These are phyloP conservation scores for Alentia gelatinosa DNA, from an alignment of 2,888 invertebrate species.

Conservation along the genomic window DNA sequence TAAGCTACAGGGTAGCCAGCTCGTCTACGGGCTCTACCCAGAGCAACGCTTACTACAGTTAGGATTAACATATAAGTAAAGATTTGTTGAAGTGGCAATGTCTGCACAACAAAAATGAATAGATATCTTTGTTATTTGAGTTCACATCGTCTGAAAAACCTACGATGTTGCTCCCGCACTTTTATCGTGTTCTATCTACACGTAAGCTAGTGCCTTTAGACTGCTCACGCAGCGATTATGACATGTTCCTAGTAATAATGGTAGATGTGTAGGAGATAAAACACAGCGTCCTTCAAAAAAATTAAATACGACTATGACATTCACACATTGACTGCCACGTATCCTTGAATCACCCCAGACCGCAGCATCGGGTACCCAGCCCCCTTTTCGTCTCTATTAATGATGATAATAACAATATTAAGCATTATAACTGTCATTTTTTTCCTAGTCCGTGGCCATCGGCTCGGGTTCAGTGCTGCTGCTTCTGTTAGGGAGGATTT, in stretches of 20 bases:
- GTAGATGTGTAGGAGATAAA: constrained; percentile 22
- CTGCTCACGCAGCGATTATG: constrained; percentile 36
- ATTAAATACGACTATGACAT: constrained; percentile 43
- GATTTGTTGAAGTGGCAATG: constrained; percentile 46
- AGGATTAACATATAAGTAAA: constrained; percentile 18
- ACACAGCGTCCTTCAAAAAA: neutral
- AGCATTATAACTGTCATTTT: neutral
- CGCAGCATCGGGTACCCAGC: neutral
- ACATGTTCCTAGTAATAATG: constrained; percentile 40
- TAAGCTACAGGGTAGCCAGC: neutral
- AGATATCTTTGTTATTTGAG: neutral
- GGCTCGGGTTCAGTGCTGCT: constrained; percentile 3
- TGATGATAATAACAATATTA: neutral
- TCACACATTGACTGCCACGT: constrained; percentile 8
- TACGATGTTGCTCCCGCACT: neutral
- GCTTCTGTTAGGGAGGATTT: neutral
- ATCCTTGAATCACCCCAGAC: neutral
- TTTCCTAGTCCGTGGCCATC: constrained; percentile 5
- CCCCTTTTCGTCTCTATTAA: neutral
- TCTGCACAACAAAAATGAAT: neutral
- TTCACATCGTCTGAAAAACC: neutral
- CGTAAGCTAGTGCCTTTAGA: constrained; percentile 39
- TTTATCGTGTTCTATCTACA: neutral
- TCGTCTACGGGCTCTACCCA: neutral
- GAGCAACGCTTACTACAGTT: constrained; percentile 10